Percentiles rank a stretch among this genome's conserved stretches.
Conservation (phyloP, 2,113 vertebrate genomes). For the Sorex araneus region DNA sequence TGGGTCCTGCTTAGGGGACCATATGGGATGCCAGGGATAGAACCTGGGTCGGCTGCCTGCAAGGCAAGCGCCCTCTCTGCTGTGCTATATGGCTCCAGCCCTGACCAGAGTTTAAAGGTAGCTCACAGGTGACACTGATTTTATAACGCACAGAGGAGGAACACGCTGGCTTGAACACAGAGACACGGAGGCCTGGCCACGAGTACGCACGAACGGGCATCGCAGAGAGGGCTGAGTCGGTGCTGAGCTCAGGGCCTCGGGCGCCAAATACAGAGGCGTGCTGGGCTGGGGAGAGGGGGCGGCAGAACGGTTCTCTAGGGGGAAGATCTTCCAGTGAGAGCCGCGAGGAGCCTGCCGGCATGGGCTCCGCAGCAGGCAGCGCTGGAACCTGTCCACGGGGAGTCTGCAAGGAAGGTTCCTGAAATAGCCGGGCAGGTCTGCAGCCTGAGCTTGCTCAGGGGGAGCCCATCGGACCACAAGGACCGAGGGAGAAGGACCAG, state of each 20-base stretch:
- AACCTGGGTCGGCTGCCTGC: too few species aligned
- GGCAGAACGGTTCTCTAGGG: not conserved
- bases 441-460: not conserved
- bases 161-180: too few species aligned
- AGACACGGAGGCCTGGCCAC: not conserved
- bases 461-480: not conserved
- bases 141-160: too few species aligned
- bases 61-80: too few species aligned
- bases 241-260: not conserved
- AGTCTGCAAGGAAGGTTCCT: not conserved
- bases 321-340: not conserved
- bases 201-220: accelerated
- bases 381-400: too few species aligned
- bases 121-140: not conserved
- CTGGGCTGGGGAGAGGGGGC: not conserved
- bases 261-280: not conserved
- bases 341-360: not conserved
- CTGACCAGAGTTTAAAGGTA: not conserved
- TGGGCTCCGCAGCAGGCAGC: not conserved
- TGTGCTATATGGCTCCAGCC: too few species aligned
- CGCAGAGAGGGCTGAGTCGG: not conserved
- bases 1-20: too few species aligned
- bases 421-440: accelerated
- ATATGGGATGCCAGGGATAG: too few species aligned
- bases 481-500: not conserved